A percentile compares a stretch with the other conserved stretches of the same genome.
These are phyloP conservation scores for Macrosoma leucophasiata DNA, from an alignment of 2,888 invertebrate genomes.

Conservation along the genomic window DNA sequence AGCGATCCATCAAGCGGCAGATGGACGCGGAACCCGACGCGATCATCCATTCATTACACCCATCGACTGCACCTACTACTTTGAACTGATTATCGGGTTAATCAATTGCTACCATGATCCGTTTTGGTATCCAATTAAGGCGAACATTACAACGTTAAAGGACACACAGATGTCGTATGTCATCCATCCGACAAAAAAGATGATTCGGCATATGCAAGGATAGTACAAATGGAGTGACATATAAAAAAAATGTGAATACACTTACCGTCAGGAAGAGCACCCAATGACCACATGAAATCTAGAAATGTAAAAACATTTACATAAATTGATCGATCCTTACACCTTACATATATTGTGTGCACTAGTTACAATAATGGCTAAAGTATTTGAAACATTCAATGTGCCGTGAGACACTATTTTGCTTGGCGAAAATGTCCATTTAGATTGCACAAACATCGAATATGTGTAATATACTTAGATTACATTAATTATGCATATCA, in stretches of 20 bases:
- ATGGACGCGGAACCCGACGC: conserved; percentile 43
- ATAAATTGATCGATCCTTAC: conserved; percentile 73
- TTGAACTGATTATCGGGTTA: conserved; percentile 43
- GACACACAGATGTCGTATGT: conserved; percentile 14
- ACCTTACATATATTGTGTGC: conserved; percentile 55
- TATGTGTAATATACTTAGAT: conserved; percentile 41
- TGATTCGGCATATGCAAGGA: conserved; percentile 47
- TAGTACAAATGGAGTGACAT: conserved; percentile 47
- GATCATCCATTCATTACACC: conserved; percentile 48
- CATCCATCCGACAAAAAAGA: conserved; percentile 21
- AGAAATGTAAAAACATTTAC: conserved; percentile 81
- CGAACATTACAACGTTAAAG: conserved; percentile 22
- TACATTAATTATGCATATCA: conserved; percentile 46
- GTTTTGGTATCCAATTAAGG: conserved; percentile 43
- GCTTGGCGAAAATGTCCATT: conserved; percentile 61
- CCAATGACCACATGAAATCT: conserved; percentile 99
- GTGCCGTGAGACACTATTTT: conserved; percentile 75
- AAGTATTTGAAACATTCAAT: conserved; percentile 39
- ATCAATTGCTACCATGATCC: conserved; percentile 45
- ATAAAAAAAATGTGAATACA: conserved; percentile 59
- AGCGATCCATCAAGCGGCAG: conserved; percentile 62
- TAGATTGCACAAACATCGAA: conserved; percentile 44
- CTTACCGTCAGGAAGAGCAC: conserved; percentile 98
- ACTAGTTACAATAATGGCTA: conserved; percentile 28
- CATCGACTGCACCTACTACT: conserved; percentile 41